Conservation (phyloP, 2,797 vertebrate species). For the Leuciscus waleckii region DNA sequence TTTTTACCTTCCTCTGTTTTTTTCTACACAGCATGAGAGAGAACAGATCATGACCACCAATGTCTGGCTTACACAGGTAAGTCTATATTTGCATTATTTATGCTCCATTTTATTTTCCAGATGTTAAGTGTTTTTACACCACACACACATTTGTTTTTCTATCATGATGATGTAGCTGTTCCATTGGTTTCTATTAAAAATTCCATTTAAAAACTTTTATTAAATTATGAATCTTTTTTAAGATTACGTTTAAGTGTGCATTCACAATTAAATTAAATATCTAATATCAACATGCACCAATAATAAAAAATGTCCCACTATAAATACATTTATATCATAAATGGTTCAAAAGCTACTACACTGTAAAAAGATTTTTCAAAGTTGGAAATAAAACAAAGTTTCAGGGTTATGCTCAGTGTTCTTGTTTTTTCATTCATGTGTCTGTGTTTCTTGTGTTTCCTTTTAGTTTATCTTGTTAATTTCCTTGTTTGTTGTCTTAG, state of each 20-base stretch:
- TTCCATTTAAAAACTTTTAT: background rate
- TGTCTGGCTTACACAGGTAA: slow-evolving; percentile 97
- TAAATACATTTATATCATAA: background rate
- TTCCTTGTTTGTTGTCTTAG: background rate
- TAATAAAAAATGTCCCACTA: background rate
- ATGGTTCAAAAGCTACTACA: background rate
- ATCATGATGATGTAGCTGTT: background rate
- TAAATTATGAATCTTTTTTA: background rate
- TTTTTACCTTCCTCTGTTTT: slow-evolving; percentile 10
- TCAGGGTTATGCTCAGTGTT: background rate
- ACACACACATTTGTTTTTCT: slow-evolving; percentile 3
- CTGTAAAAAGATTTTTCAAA: too few relatives aligned
- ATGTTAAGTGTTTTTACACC: background rate
- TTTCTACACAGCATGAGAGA: slow-evolving; percentile 87
- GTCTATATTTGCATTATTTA: slow-evolving; percentile 53
- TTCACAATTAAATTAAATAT: background rate
- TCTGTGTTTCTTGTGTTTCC: background rate
- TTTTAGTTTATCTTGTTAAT: background rate
- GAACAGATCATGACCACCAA: slow-evolving; percentile 99
- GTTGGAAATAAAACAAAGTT: background rate
- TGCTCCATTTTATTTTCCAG: background rate
- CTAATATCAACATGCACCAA: background rate
- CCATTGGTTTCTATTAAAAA: background rate
- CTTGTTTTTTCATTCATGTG: background rate
- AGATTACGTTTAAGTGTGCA: background rate